Conservation (phyloP, 2,113 vertebrate species). For the Marcusenius ussheri region DNA sequence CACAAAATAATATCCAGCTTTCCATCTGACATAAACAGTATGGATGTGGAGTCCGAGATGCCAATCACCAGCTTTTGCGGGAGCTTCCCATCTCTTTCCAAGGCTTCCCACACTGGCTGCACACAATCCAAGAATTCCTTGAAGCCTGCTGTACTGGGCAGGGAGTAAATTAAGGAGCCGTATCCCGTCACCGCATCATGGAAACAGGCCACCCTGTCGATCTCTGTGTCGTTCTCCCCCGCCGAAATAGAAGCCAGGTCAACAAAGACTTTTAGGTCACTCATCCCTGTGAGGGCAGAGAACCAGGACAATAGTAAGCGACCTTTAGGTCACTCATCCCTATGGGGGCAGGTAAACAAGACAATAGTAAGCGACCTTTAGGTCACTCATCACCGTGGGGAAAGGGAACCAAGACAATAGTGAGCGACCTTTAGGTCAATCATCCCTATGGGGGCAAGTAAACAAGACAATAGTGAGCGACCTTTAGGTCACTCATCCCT, state of each 20-base stretch:
- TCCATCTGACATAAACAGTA: background rate
- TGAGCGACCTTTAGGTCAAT: background rate
- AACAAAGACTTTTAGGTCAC: slow-evolving; percentile 60
- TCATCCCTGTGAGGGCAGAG: slow-evolving; percentile 42
- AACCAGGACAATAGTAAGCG: background rate
- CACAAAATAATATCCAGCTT: background rate
- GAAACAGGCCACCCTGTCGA: slow-evolving; percentile 60
- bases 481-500: no score
- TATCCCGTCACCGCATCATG: slow-evolving; percentile 60
- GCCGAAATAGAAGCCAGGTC: slow-evolving; percentile 63
- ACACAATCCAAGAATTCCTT: slow-evolving; percentile 43
- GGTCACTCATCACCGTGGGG: background rate
- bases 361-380: background rate
- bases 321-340: background rate
- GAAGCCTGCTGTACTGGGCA: slow-evolving; percentile 37
- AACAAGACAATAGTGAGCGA: no score
- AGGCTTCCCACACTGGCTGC: slow-evolving; percentile 51
- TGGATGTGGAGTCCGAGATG: background rate
- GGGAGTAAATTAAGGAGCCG: slow-evolving; percentile 52
- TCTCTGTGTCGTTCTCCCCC: slow-evolving; percentile 63
- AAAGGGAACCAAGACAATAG: background rate
- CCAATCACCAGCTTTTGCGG: slow-evolving; percentile 52
- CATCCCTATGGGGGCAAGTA: no score
- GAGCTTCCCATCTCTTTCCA: slow-evolving; percentile 51
- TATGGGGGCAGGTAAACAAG: background rate